Percentiles rank a stretch among this genome's conserved stretches.
phyloP scores from a whole-genome alignment of 2,888 invertebrate species.

The Agrochola circellaris region DNA sequence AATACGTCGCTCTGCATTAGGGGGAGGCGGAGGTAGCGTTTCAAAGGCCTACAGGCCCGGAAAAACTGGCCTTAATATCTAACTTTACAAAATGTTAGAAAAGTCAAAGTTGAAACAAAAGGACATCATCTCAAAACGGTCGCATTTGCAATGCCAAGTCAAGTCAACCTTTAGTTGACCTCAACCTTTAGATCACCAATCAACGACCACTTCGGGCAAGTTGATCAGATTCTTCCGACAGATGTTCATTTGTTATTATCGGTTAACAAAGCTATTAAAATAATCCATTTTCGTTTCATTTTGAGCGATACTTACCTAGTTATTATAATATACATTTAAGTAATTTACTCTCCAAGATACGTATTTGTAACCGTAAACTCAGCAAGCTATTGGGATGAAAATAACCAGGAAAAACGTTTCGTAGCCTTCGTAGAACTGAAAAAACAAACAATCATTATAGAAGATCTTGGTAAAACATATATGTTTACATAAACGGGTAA shows the following conservation, averaged over 20 bases:
- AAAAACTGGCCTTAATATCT: too few species aligned
- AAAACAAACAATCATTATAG: background rate
- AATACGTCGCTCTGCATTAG: too few species aligned
- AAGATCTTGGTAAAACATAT: background rate
- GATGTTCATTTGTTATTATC: slow-evolving; percentile 3
- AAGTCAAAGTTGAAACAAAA: slow-evolving; percentile 3
- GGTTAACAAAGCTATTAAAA: background rate
- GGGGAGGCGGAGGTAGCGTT: too few species aligned
- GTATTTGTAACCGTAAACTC: too few species aligned
- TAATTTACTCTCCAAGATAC: background rate
- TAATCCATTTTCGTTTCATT: background rate
- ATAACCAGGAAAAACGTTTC: background rate
- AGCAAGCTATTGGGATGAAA: background rate
- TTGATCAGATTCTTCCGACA: background rate
- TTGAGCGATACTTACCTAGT: background rate
- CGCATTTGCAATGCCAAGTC: slow-evolving; percentile 20
- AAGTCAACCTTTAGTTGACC: slow-evolving; percentile 9
- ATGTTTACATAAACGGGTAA: background rate
- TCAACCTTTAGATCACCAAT: slow-evolving; percentile 14
- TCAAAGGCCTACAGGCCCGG: too few species aligned
- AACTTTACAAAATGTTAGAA: background rate
- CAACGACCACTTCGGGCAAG: slow-evolving; percentile 3
- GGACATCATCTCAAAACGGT: background rate
- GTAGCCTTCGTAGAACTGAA: background rate
- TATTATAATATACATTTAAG: background rate